Evolutionary conservation across 1,140 invertebrate species (phyloP).

Genomic region (Achatina immaculata): DNA sequence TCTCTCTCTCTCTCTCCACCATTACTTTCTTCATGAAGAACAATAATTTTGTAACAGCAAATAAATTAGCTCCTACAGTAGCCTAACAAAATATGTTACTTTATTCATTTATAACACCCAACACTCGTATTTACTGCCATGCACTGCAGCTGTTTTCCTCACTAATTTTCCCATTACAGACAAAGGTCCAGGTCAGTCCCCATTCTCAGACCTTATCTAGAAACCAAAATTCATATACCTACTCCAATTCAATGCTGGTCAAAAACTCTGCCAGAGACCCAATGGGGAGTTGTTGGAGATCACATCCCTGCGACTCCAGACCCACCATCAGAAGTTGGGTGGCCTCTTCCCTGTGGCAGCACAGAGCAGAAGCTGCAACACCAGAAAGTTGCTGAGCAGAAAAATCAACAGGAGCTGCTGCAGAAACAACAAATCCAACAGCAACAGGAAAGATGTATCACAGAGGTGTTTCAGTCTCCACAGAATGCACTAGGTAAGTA

Average conservation of each 20-base stretch:
- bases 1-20: no score
- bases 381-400: neutral
- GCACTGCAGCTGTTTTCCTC: neutral
- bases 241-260: constrained; percentile 54
- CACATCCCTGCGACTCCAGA: neutral
- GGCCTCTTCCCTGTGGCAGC: neutral
- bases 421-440: constrained; percentile 26
- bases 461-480: neutral
- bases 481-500: constrained; percentile 19
- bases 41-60: no score
- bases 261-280: constrained; percentile 37
- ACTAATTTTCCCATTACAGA: no score
- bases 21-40: no score
- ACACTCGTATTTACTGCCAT: no score
- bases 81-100: no score
- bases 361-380: constrained; percentile 19
- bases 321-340: constrained; percentile 1
- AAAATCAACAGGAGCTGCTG: constrained; percentile 4
- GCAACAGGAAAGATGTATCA: constrained; percentile 16
- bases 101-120: no score
- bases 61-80: no score
- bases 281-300: constrained; percentile 37
- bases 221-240: constrained; percentile 49
- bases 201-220: constrained; percentile 47
- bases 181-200: constrained; percentile 44